Percentiles rank a stretch among this genome's conserved stretches.
Conservation (phyloP, 2,888 invertebrate genomes). For the Chymomyza procnemis region DNA sequence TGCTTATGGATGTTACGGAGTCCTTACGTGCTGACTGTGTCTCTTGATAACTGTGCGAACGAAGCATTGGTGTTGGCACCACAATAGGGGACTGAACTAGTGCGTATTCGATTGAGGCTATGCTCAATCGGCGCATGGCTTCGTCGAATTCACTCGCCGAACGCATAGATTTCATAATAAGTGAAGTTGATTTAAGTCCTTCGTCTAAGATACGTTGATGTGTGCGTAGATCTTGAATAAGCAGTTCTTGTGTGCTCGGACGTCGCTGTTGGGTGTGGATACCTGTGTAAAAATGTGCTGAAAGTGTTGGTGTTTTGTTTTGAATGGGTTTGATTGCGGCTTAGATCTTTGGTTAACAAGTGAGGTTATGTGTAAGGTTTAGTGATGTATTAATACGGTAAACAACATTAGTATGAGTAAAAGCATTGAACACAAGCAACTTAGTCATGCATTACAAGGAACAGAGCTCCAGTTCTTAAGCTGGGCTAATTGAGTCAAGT, state of each 20-base stretch:
- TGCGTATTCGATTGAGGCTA: slow-evolving; percentile 73
- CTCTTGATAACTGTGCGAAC: slow-evolving; percentile 73
- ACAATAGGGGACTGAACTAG: slow-evolving; percentile 61
- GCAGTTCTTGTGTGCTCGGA: slow-evolving; percentile 66
- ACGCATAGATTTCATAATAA: slow-evolving; percentile 78
- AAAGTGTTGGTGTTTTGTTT: slow-evolving; percentile 63
- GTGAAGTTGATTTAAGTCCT: slow-evolving; percentile 77
- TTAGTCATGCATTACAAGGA: slow-evolving; percentile 52
- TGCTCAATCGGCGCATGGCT: slow-evolving; percentile 76
- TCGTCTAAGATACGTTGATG: slow-evolving; percentile 75
- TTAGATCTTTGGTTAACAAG: slow-evolving; percentile 38
- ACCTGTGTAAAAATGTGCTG: slow-evolving; percentile 55
- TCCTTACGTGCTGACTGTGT: slow-evolving; percentile 44
- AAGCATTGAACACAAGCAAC: slow-evolving; percentile 35
- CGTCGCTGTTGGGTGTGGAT: slow-evolving; percentile 36
- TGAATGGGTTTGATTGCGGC: slow-evolving; percentile 25
- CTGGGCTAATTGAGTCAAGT: slow-evolving; percentile 43
- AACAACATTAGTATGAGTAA: slow-evolving; percentile 42
- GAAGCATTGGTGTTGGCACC: slow-evolving; percentile 67
- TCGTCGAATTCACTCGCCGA: slow-evolving; percentile 78
- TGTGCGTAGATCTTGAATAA: slow-evolving; percentile 69
- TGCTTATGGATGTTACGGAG: slow-evolving; percentile 58
- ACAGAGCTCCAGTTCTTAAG: slow-evolving; percentile 29
- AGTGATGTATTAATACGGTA: background rate
- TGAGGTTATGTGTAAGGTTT: slow-evolving; percentile 4